These are phyloP conservation scores for Emberiza fucata DNA, from an alignment of 2,113 vertebrate species.

Conservation along the genomic window DNA sequence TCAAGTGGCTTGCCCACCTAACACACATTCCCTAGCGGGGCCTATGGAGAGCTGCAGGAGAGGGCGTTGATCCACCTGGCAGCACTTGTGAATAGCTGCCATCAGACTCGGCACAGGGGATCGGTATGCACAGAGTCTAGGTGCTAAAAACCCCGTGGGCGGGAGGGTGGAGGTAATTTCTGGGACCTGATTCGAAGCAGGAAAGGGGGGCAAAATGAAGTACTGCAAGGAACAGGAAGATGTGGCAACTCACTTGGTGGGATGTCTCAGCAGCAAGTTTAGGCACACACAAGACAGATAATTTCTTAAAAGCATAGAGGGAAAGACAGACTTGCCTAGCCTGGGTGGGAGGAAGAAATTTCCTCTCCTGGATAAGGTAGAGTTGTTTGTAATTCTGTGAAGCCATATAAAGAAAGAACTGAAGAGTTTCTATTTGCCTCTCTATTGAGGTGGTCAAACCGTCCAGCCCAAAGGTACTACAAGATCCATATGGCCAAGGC, in stretches of 20 bases:
- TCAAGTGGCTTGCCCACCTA: not conserved
- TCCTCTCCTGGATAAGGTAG: not conserved
- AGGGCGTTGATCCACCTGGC: not conserved
- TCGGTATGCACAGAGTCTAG: accelerated
- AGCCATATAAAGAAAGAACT: not conserved
- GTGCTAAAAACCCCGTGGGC: not conserved
- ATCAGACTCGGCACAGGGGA: not conserved
- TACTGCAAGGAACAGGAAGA: not conserved
- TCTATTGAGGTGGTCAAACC: not conserved
- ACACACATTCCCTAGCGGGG: not conserved
- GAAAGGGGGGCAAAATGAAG: not conserved
- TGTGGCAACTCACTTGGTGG: not conserved
- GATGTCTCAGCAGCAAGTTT: not conserved
- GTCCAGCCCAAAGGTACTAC: not conserved
- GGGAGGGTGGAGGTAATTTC: constrained; percentile 20
- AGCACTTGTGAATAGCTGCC: not conserved
- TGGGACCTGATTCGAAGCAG: not conserved
- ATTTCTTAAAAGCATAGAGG: not conserved
- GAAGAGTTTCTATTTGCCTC: not conserved
- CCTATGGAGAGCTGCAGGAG: not conserved
- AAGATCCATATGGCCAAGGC: not conserved
- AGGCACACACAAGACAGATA: not conserved
- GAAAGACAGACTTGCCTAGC: not conserved
- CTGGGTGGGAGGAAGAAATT: not conserved
- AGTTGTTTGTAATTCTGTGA: not conserved